Conservation (phyloP, 2,113 vertebrate species). For the Sialia sialis region DNA sequence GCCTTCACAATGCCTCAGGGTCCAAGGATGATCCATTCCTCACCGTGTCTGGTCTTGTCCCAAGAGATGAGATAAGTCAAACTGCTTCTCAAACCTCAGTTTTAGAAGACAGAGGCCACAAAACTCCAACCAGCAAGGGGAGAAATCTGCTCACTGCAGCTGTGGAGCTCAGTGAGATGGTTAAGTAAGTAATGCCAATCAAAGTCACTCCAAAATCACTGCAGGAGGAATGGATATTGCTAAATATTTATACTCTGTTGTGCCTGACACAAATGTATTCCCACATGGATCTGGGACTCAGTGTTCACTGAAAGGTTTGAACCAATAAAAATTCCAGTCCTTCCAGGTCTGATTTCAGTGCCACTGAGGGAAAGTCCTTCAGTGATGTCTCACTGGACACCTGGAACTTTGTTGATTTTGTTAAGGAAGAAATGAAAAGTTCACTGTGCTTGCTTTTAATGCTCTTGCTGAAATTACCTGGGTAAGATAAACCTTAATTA, state of each 20-base stretch:
- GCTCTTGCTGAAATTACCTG: not conserved
- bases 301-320: not conserved
- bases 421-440: not conserved
- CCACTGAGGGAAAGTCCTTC: not conserved
- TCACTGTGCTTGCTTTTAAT: not conserved
- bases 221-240: not conserved
- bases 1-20: not conserved
- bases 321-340: not conserved
- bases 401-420: not conserved
- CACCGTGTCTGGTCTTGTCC: slow-evolving; percentile 19
- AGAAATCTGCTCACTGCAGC: not conserved
- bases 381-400: not conserved
- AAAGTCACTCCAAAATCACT: not conserved
- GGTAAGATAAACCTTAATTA: not conserved
- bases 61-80: not conserved
- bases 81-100: not conserved
- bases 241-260: not conserved
- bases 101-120: not conserved
- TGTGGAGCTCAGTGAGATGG: not conserved
- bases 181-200: not conserved
- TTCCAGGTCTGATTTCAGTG: not conserved
- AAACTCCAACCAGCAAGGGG: not conserved
- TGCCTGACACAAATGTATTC: not conserved
- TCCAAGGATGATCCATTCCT: not conserved
- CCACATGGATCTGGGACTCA: not conserved